These are phyloP conservation scores for Cavia porcellus DNA, from an alignment of 2,113 vertebrate species.

Conservation along the genomic window DNA sequence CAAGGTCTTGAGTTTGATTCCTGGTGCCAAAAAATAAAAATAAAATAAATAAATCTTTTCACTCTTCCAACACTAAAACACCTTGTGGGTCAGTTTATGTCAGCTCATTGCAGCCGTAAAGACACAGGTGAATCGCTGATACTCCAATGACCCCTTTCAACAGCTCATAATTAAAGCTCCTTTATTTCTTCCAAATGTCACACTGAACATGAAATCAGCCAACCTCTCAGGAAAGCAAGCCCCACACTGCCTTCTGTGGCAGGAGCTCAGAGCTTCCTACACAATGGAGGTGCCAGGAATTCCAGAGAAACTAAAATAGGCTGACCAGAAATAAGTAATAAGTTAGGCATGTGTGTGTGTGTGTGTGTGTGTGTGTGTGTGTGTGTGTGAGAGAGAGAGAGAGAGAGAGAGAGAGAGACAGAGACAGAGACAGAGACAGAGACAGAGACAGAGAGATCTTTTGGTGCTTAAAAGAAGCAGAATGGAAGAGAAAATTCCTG, in stretches of 20 bases:
- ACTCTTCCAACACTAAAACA: constrained; percentile 49
- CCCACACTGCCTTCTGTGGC: background rate
- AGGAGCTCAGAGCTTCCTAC: background rate
- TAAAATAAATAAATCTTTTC: background rate
- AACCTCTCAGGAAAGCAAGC: constrained; percentile 50
- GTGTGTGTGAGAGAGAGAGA: background rate
- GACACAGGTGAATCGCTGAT: constrained; percentile 81
- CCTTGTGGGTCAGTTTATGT: constrained; percentile 76
- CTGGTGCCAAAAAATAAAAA: no score
- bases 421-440: no score
- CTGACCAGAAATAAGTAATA: background rate
- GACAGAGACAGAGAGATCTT: background rate
- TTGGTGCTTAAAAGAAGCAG: background rate
- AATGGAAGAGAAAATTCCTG: background rate
- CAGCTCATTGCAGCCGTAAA: constrained; percentile 82
- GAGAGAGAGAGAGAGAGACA: no score
- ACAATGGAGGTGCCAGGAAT: background rate
- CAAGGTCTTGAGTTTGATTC: no score
- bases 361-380: background rate
- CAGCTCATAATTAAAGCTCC: constrained; percentile 83
- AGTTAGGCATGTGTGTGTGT: background rate
- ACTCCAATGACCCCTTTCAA: constrained; percentile 77
- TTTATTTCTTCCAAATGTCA: constrained; percentile 83
- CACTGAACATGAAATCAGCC: constrained; percentile 84
- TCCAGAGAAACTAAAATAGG: background rate